A percentile compares a stretch with the other conserved stretches of the same genome.
Evolutionary conservation across 2,888 invertebrate species (phyloP).

Genomic region (Epirrhoe alternata): DNA sequence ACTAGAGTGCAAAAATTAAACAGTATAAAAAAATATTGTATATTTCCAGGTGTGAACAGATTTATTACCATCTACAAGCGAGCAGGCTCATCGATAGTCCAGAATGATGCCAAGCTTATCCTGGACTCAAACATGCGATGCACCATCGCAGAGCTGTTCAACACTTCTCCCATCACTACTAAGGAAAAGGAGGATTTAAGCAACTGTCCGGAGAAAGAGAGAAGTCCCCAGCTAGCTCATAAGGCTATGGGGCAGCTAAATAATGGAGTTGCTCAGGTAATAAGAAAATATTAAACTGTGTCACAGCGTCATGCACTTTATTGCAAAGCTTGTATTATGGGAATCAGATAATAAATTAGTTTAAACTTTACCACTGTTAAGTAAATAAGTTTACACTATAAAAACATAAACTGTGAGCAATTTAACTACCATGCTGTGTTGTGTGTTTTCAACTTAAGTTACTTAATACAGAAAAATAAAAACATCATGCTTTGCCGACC

Average conservation of each 20-base stretch:
- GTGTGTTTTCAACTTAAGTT: no score
- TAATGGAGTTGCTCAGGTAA: constrained; percentile 87
- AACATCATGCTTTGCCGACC: no score
- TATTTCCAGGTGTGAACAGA: constrained; percentile 85
- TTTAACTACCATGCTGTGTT: no score
- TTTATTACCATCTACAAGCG: constrained; percentile 89
- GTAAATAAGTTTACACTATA: no score
- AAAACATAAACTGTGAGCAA: no score
- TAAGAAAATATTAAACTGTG: background rate
- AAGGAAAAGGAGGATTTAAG: constrained; percentile 89
- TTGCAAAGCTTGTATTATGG: no score
- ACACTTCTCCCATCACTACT: constrained; percentile 88
- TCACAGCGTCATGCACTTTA: no score
- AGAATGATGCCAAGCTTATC: constrained; percentile 87
- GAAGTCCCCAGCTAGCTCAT: constrained; percentile 83
- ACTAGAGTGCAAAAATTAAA: no score
- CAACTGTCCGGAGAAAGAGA: constrained; percentile 88
- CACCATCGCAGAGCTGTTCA: constrained; percentile 86
- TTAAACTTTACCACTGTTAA: no score
- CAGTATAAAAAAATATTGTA: background rate
- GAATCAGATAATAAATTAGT: no score
- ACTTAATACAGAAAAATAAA: no score
- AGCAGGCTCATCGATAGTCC: constrained; percentile 87
- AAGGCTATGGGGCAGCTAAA: constrained; percentile 87
- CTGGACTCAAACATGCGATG: constrained; percentile 87